Base-by-base conservation (phyloP, 2,113 vertebrate genomes). In the Myrmecophaga tridactyla region DNA sequence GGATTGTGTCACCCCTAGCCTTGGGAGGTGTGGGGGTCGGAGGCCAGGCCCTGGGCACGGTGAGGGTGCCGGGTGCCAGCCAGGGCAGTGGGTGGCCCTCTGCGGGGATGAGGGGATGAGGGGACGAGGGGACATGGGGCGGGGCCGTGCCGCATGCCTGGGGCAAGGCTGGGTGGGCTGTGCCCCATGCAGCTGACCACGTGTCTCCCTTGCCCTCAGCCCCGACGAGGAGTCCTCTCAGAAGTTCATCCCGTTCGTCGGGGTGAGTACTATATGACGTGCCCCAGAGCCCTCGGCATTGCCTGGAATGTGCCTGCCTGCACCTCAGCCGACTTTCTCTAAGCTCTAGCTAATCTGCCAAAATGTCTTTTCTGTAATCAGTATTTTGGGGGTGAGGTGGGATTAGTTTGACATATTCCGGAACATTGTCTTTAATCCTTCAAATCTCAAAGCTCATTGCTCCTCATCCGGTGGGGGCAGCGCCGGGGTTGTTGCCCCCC, bases 231-330 rank as follows among this genome's bases (percentile, higher is more conserved):
- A 99, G 94, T 99, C 99, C 1, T 99, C 99, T 5, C 99, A 99
- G 98, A 99, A 99, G 96, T 99, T 99, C 98, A 99, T 99, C 97
- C 99, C 99, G 39, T 99, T 99, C 75, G 99, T 99, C 0, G 99
- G 99, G 97, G 99, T 99, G 98, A 99, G 99, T 98, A 73, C 83
- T 39, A 1, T 1, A 6, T 1, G 60, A 63, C 21, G 4, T 0
- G 17, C 73, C 6, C 21, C 95, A 12, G 6, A 75, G 29, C 36
- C n/a, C 41, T 14, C 36, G 75, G 12, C 46, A 43, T 0, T 77
- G 3, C 1, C 23, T 29, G 5, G 18, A 14, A 36, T n/a, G n/a
- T n/a, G 8, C 58, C 1, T 0, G 15, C 34, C 39, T 18, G 14
- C 13, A 39, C 1, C 36, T 5, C 4, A 1, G 11, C n/a, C 7